Base-by-base conservation (phyloP, 2,888 invertebrate species). In the Acleris laterana region DNA sequence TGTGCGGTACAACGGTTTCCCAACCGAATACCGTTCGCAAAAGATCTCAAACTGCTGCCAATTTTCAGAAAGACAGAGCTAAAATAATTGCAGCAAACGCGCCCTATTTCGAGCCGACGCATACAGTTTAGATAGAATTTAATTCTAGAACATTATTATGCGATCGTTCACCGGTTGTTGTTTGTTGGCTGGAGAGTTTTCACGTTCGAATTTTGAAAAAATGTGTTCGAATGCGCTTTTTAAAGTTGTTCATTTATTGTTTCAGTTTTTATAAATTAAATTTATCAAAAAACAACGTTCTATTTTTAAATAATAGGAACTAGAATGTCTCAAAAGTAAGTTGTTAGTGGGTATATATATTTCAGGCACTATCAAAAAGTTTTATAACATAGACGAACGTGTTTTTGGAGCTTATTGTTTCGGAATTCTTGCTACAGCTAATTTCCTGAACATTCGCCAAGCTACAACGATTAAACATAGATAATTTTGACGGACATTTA, bases 41-140 rank as follows among this genome's bases (percentile, higher is more conserved):
- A 89, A 90, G 89, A 88, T 89, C 89, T 85, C 86, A 87, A 87
- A 85, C 89, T 80, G 87, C 88, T 93, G 92, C 93, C 93, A 93
- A 93, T 92, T 92, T 93, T 92, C 91, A 90, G 90, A 93, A 93
- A 93, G 93, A 91, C 92, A 88, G 89, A 87, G 84, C 92, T 90
- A 90, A 92, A 93, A 93, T 93, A 92, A 93, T 92, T 91, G 87
- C 87, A 82, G 84, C 89, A 90, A 89, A 89, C 88, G 84, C 86
- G 92, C 88, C 91, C 92, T 92, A 92, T 93, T 92, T 92, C 85
- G 84, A 88, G 90, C 80, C 74, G 82, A 77, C 77, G 85, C 82
- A 83, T 84, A 83, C 84, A 84, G 84, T 88, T 88, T 82, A 85
- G 87, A 88, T 89, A 87, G 83, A 66, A 84, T 87, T 89, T 87